Conservation (phyloP, 2,113 vertebrate species). For the Lagopus leucura region DNA sequence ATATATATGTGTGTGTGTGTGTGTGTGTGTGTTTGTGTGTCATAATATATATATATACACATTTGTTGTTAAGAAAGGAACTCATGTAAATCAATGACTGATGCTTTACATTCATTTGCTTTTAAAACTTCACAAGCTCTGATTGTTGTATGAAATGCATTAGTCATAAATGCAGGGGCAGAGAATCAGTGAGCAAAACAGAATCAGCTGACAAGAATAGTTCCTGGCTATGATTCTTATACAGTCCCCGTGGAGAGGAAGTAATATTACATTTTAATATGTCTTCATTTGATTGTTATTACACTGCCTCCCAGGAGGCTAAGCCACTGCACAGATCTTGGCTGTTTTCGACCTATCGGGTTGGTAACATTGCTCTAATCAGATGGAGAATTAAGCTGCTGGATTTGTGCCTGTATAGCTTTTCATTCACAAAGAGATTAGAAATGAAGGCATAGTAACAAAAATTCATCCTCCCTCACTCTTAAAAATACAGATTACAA, state of each 20-base stretch:
- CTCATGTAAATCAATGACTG: not conserved
- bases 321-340: constrained; percentile 53
- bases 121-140: constrained; percentile 15
- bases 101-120: constrained; percentile 24
- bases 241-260: constrained; percentile 67
- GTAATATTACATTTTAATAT: constrained; percentile 73
- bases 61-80: not conserved
- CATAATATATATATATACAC: no score
- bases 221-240: constrained; percentile 71
- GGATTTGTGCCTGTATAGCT: constrained; percentile 61
- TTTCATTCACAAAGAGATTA: constrained; percentile 64
- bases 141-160: constrained; percentile 17
- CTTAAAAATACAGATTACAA: not conserved
- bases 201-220: constrained; percentile 60
- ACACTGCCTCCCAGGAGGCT: constrained; percentile 66
- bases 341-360: constrained; percentile 62
- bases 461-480: constrained; percentile 43
- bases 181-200: constrained; percentile 36
- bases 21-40: no score
- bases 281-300: constrained; percentile 73
- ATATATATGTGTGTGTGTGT: not conserved
- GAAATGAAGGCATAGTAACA: constrained; percentile 48
- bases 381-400: constrained; percentile 70
- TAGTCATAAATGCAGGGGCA: constrained; percentile 56
- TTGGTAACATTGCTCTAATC: constrained; percentile 69